Base-by-base conservation (phyloP, 2,888 invertebrate species). In the Epirrhoe alternata region DNA sequence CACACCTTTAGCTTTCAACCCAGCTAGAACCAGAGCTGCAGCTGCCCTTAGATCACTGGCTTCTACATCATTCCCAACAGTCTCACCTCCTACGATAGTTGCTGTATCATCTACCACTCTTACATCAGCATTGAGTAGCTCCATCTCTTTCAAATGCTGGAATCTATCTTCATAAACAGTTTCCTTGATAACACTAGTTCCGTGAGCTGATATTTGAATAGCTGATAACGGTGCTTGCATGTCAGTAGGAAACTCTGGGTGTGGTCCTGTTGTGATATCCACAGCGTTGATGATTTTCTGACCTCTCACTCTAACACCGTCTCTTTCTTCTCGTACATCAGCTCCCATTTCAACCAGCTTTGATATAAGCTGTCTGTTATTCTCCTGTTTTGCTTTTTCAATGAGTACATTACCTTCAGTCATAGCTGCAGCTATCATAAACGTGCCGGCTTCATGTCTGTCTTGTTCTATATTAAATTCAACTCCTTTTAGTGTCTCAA, bases 361-460 rank as follows among this genome's bases (percentile, higher is more conserved):
- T 0, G 52, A 49, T n/a, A 68, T 52, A 1, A 72, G 38, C 5
- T 33, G 35, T 12, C 12, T 1, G 12, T 65, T 70, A n/a, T 68
- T 47, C 17, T 61, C 50, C 1, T 35, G 45, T 5, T 16, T 49
- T 0, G 70, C 68, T n/a, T 68, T 45, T 61, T 64, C 42, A 1
- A 70, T 58, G 0, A 72, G 7, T 7, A 72, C 24, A 17, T 72
- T 17, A 0, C 72, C 72, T 66, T 68, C 68, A 3, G 70, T 69
- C 62, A 70, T 68, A 0, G 70, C 70, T 16, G 71, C 73, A 0
- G 74, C 72, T 38, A 74, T 67, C 72, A 72, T 72, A 56, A 74
- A 74, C 2, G 73, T 74, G 0, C 67, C 73, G 0, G 71, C 69
- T 61, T 72, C 73, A 6, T 67, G 65, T 0, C 71, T 49, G n/a